Base-by-base conservation (phyloP, 2,797 vertebrate genomes). In the Rhinichthys osculus region DNA sequence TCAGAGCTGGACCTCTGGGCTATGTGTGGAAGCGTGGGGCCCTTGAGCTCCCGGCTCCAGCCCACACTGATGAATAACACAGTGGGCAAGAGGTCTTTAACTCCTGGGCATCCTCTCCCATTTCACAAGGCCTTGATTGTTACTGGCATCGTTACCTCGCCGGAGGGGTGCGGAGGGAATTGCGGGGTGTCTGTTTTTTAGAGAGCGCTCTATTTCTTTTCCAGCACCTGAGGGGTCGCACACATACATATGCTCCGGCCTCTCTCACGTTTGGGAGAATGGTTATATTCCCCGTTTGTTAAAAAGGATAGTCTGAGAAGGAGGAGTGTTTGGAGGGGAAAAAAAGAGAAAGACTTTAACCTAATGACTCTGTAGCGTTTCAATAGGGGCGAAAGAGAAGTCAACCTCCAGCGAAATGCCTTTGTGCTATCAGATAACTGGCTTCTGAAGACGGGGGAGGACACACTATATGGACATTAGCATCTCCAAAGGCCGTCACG, bases 401-500 rank as follows among this genome's bases (percentile, higher is more conserved):
- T 96, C 94, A 94, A 93, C 92, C 94, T 94, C 92, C 87, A 89
- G 92, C 91, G 92, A 95, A 96, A 95, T 94, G 95, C 94, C 93
- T 95, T 97, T 97, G 96, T 97, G 95, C 95, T 89, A 95, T 95
- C 94, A 95, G 93, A 95, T 95, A 94, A 93, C 94, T 91, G 88
- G 91, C 93, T 90, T 90, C 93, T 93, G 92, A 89, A 90, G 93
- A 92, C 92, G 95, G 95, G 95, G 93, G 93, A 93, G 94, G 93
- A 96, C 95, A 93, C 95, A 96, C 96, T 96, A 97, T 96, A 95
- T 96, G 70, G n/a, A 94, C 90, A 98, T 99, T 98, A 98, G 97
- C 98, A 99, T 99, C 96, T 98, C 96, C 96, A 98, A 98, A 98
- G 97, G 92, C 95, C 91, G 91, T 95, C 94, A 95, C 94, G 95